Percentiles rank a stretch among this genome's conserved stretches.
phyloP scores from a whole-genome alignment of 1,140 invertebrate species.

The Ostrea edulis region DNA sequence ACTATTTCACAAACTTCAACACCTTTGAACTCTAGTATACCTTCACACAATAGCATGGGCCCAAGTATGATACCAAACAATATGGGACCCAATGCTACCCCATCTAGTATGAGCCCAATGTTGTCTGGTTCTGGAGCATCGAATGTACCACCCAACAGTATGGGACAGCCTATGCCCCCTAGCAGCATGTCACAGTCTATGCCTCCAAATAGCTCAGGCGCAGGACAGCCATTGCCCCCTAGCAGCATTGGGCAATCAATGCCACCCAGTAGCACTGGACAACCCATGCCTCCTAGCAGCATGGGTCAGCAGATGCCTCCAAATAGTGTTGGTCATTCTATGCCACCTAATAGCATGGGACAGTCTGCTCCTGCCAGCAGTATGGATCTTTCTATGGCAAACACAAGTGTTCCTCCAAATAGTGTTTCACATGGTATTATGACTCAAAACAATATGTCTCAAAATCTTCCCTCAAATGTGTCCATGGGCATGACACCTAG shows the following conservation, averaged over 20 bases:
- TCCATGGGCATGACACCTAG: conserved; percentile 9
- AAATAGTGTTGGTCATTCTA: not conserved
- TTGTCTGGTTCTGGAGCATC: conserved; percentile 16
- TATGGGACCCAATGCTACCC: not conserved
- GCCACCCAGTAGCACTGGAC: conserved; percentile 27
- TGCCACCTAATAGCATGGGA: conserved; percentile 37
- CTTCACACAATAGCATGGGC: conserved; percentile 27
- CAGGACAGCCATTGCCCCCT: conserved; percentile 20
- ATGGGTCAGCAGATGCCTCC: conserved; percentile 39
- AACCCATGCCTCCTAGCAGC: conserved; percentile 46
- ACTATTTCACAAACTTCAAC: conserved; percentile 16
- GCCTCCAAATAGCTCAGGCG: conserved; percentile 48
- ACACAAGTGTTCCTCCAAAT: conserved; percentile 1
- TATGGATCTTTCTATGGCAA: conserved; percentile 26
- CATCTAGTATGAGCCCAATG: conserved; percentile 11
- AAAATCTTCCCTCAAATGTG: conserved; percentile 21
- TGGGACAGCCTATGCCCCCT: conserved; percentile 35
- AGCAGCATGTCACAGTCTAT: conserved; percentile 41
- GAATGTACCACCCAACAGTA: not conserved
- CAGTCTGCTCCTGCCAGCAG: not conserved
- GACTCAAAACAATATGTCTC: conserved; percentile 1
- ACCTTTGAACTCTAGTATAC: conserved; percentile 22
- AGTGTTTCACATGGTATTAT: not conserved
- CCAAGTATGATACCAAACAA: not conserved
- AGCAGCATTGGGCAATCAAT: conserved; percentile 5